Evolutionary conservation across 37 sponge, comb jelly and placozoan genomes (phyloP), one percentile per base, ranked within the genome.

Genomic region (Mnemiopsis leidyi): DNA sequence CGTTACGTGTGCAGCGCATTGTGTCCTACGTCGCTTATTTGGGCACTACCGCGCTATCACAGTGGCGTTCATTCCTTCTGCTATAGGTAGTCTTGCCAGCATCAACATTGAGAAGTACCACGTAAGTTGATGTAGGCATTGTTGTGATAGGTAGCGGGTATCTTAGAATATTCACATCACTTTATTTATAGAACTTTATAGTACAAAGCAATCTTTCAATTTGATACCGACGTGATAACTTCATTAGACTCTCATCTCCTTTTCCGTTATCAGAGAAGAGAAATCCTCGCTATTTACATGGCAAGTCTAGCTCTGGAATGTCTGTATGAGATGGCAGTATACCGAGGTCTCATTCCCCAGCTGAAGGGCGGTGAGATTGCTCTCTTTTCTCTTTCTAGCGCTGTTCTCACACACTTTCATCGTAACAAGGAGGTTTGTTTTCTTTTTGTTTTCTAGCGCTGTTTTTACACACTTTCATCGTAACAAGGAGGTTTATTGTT

Each of bases 81-180:
- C 75, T 5, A 71, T 71, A 23, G 75, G 75, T 2, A 71, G 75
- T 18, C 75, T 71, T 28, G 75, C 30, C 75, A 71, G 21, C 20
- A n/a, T 71, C 30, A n/a, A n/a, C 75, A 71, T 71, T 71, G 75
- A 71, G 75, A 71, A 71, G 20, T 71, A 71, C 75, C 30, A n/a
- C 5, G 75, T 71, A 71, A 71, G 75, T 71, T 5, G 25, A 28
- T 23, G 21, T 7, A n/a, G 75, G 2, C 30, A 28, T 71, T 71
- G n/a, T n/a, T n/a, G n/a, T n/a, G n/a, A n/a, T n/a, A n/a, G n/a
- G n/a, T n/a, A n/a, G n/a, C n/a, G n/a, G n/a, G n/a, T n/a, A n/a
- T n/a, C n/a, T n/a, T n/a, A n/a, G n/a, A n/a, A n/a, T n/a, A n/a
- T n/a, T n/a, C n/a, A n/a, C n/a, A n/a, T n/a, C n/a, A n/a, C n/a